Evolutionary conservation across 1,140 invertebrate species (phyloP).

Genomic region (Magallana angulata): DNA sequence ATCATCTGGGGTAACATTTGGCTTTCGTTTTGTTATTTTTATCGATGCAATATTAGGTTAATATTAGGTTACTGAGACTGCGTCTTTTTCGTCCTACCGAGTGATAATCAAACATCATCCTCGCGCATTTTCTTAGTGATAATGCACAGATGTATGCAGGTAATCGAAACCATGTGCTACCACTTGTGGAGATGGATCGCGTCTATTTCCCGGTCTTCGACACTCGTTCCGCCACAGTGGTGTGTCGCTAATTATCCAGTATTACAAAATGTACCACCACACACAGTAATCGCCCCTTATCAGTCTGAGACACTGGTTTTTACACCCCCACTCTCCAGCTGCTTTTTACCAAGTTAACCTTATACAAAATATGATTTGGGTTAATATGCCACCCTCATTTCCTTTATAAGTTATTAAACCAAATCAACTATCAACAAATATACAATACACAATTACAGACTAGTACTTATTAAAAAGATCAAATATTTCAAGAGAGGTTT

Average conservation of each 20-base stretch:
- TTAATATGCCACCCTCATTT: no score
- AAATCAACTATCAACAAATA: no score
- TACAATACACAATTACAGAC: no score
- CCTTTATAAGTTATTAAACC: no score
- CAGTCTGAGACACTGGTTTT: background rate
- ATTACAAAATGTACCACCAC: background rate
- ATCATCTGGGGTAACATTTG: background rate
- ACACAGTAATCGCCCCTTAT: background rate
- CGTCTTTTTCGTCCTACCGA: background rate
- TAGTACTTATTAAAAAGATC: no score
- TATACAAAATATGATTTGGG: no score
- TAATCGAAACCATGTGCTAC: constrained; percentile 27
- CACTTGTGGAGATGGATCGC: constrained; percentile 6
- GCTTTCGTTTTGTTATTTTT: background rate
- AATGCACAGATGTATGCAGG: constrained; percentile 6
- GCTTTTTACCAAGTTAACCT: no score
- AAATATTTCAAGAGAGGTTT: no score
- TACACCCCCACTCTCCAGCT: no score
- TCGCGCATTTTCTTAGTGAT: background rate
- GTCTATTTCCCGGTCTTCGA: background rate
- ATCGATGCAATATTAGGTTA: constrained; percentile 12
- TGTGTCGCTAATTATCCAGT: background rate
- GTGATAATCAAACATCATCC: background rate
- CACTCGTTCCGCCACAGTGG: background rate
- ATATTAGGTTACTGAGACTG: background rate